These are phyloP conservation scores for Anarhynchus alexandrinus DNA, from an alignment of 2,113 vertebrate genomes.

Conservation along the genomic window DNA sequence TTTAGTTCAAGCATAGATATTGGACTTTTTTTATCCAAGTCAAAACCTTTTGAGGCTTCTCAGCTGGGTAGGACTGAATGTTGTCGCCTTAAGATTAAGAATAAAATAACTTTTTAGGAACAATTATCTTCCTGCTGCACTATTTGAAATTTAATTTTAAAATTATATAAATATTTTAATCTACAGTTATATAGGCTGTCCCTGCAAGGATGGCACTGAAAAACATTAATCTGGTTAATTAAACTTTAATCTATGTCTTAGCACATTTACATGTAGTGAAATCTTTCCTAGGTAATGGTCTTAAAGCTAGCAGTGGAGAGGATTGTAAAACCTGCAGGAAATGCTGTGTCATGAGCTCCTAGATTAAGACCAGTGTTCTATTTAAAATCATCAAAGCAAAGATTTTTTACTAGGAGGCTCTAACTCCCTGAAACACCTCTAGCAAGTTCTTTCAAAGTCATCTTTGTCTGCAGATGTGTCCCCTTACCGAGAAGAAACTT, in stretches of 20 bases:
- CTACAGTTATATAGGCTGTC: neutral
- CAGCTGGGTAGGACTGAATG: neutral
- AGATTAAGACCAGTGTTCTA: neutral
- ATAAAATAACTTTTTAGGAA: neutral
- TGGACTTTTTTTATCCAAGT: neutral
- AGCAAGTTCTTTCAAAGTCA: neutral
- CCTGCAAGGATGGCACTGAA: neutral
- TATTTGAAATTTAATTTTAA: conserved; percentile 1
- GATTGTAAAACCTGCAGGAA: neutral
- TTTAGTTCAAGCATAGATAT: neutral
- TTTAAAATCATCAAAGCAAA: neutral
- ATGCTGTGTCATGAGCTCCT: neutral
- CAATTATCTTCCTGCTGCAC: neutral
- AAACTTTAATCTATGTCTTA: conserved; percentile 32
- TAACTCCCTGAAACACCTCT: neutral
- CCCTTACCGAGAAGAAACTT: neutral
- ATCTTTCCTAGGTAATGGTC: neutral
- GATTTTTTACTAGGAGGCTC: neutral
- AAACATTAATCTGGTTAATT: conserved; percentile 15
- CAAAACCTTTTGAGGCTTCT: neutral
- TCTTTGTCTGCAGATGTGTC: neutral
- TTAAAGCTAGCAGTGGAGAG: neutral
- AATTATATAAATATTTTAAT: conserved; percentile 4
- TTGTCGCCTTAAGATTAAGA: neutral
- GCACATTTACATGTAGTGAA: neutral